Base-by-base conservation (phyloP, 2,797 vertebrate species). In the Trematomus bernacchii region DNA sequence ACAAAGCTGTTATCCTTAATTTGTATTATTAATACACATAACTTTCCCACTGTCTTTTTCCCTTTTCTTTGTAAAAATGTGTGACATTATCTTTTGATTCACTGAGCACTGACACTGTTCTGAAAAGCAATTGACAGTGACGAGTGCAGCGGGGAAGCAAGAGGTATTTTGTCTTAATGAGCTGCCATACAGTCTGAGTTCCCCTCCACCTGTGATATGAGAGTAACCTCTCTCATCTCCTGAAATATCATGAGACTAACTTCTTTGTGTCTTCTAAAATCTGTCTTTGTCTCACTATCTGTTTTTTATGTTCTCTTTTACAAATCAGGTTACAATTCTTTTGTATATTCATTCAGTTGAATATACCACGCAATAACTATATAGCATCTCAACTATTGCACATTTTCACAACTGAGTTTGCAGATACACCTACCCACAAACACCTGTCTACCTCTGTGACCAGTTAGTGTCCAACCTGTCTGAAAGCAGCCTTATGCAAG, bases 91-190 rank as follows among this genome's bases (percentile, higher is more conserved):
- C 82, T 75, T 62, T 66, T 53, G 70, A 83, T 68, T 64, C 87
- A 13, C 69, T 1, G 70, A 82, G 79, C 57, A 0, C 61, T 83
- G 87, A 84, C 88, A 85, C 68, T 57, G 53, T 55, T 61, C 81
- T 83, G 90, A 84, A 88, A 85, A 73, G 76, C 50, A 64, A 63
- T 61, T 61, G 85, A 87, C 85, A 80, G 80, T 65, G n/a, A 76
- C 50, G 64, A 87, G 84, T 80, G 85, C 73, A 53, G 58, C 61
- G 3, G 23, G 65, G 75, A 87, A 66, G 80, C 71, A 47, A 43
- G 19, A 75, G 77, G 61, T 82, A 71, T 74, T 89, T 80, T 82
- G 83, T 90, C 82, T 84, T 92, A 92, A 93, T 91, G 91, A 91
- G 91, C 86, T 89, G 90, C 88, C 89, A 87, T 63, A 58, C 82